Evolutionary conservation across 2,888 invertebrate species (phyloP), one percentile per base, ranked within the genome.

Genomic region (Carcina quercana): DNA sequence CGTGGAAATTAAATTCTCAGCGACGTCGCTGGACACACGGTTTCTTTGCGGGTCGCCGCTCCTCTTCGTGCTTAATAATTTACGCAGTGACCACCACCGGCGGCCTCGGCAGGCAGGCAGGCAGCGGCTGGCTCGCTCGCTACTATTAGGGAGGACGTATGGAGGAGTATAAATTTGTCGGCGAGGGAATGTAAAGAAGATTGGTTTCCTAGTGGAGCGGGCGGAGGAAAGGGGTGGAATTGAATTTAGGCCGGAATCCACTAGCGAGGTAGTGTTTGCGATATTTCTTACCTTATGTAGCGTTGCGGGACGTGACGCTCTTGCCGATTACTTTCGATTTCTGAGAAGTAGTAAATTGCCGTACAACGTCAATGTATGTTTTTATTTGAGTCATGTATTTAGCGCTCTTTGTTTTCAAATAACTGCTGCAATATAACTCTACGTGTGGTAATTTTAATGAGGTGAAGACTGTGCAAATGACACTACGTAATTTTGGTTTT

Each of bases 1-100:
- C 55, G 67, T 73, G 72, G 75, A 80, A 83, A 83, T 83, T 83
- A 82, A 82, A 83, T 83, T 82, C 82, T 78, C 71, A 60, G 64
- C 59, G 60, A 56, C 58, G 63, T 50, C 49, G 59, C 50, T 47
- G 61, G 59, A 60, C 61, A 62, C 63, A 65, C 67, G 58, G 59
- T 66, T 71, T 76, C 75, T 72, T 80, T 66, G 67, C 62, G 62
- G 61, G 55, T 57, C 51, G 47, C 47, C 38, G 48, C 48, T 47
- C 54, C 50, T 50, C 52, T 58, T 50, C 52, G 53, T 62, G 61
- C 64, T 75, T 60, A 73, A 79, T 73, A 75, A 73, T 79, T 68
- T 61, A 78, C 59, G 53, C 48, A 53, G 54, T 38, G 42, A 45
- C 44, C 43, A 43, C 29, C 33, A 35, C 31, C 30, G 21, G 21